These are phyloP conservation scores for Vulpes ferrilata DNA, from an alignment of 2,113 vertebrate genomes.

Conservation along the genomic window DNA sequence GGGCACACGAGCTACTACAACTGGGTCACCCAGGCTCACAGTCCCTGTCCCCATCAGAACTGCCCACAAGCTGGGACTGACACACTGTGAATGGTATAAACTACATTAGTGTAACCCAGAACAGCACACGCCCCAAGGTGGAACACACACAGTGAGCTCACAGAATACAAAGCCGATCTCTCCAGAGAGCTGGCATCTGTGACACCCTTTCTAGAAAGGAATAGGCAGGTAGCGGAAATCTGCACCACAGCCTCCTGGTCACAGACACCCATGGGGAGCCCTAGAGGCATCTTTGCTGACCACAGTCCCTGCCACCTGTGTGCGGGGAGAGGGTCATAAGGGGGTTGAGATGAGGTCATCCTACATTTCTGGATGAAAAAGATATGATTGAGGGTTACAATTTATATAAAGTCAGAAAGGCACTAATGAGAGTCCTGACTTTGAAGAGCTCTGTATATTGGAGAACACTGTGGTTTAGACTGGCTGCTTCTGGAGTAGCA, in stretches of 20 bases:
- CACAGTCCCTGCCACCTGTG: not conserved
- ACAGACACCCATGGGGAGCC: not conserved
- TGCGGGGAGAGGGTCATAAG: not conserved
- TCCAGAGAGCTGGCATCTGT: not conserved
- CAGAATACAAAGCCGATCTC: not conserved
- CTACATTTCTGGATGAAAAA: not conserved
- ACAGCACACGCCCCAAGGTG: conserved; percentile 92
- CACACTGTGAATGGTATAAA: conserved; percentile 90
- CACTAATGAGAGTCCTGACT: not conserved
- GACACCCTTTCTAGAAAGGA: not conserved
- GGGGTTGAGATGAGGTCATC: not conserved
- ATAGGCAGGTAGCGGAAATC: not conserved
- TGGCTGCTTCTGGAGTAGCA: not conserved
- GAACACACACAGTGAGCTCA: not conserved
- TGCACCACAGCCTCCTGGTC: rapidly evolving
- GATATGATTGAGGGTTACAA: not conserved
- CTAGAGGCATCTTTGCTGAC: not conserved
- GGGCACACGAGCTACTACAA: not conserved
- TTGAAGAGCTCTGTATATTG: not conserved
- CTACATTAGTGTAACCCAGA: conserved; percentile 92
- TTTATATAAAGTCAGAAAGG: not conserved
- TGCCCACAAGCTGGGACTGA: conserved; percentile 93
- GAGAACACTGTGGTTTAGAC: not conserved
- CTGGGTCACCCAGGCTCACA: conserved; percentile 66
- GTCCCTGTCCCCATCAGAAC: conserved; percentile 82